phyloP scores from a whole-genome alignment of 2,113 vertebrate genomes.

The Ranitomeya variabilis region DNA sequence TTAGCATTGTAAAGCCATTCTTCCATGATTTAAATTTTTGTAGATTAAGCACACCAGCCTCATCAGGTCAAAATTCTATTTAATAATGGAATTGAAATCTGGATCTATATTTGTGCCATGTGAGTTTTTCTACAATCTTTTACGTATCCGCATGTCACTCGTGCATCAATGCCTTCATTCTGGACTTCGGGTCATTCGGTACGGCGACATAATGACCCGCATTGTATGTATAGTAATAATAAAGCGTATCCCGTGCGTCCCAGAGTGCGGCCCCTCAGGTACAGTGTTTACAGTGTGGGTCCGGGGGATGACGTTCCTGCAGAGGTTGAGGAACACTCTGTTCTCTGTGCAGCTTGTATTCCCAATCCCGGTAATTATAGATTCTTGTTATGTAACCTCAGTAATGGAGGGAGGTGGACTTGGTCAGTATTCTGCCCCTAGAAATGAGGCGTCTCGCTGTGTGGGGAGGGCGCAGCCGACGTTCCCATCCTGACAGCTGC shows the following conservation, averaged over 20 bases:
- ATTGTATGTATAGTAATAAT: background rate
- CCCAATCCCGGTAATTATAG: constrained; percentile 38
- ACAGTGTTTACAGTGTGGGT: constrained; percentile 20
- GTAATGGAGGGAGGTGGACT: constrained; percentile 23
- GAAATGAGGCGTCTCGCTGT: background rate
- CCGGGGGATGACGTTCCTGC: constrained; percentile 18
- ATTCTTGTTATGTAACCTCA: constrained; percentile 40
- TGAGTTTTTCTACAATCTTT: background rate
- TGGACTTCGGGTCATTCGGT: background rate
- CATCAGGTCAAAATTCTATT: too few relatives aligned
- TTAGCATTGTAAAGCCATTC: too few relatives aligned
- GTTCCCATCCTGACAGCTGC: background rate
- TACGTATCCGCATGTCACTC: too few relatives aligned
- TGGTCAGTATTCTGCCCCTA: constrained; percentile 13
- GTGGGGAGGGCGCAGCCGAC: background rate
- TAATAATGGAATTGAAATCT: too few relatives aligned
- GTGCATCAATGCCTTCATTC: background rate
- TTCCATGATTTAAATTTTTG: too few relatives aligned
- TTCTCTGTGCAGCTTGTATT: constrained; percentile 30
- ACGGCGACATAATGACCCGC: background rate
- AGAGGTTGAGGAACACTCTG: constrained; percentile 38
- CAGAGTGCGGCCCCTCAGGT: background rate
- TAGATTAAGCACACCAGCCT: too few relatives aligned
- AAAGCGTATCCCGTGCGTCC: background rate
- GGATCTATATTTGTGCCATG: background rate